Conservation (phyloP, 1,140 invertebrate genomes). For the Schmidtea mediterranea region DNA sequence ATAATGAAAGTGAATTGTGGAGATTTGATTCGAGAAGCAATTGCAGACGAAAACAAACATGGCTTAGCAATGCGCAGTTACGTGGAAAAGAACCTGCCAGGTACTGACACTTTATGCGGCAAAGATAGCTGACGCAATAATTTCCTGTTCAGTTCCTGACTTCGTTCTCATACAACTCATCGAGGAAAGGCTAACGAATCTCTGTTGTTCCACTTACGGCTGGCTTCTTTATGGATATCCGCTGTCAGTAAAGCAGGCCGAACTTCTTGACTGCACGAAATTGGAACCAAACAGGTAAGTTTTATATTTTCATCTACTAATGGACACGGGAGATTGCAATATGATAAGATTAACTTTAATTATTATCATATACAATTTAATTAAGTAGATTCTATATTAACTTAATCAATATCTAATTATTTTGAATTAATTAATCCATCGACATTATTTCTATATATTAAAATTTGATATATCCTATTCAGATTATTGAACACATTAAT, state of each 20-base stretch:
- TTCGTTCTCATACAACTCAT: constrained; percentile 20
- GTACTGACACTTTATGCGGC: constrained; percentile 10
- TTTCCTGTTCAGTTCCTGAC: constrained; percentile 21
- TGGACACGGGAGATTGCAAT: too few relatives aligned
- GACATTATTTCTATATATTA: too few relatives aligned
- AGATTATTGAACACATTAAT: too few relatives aligned
- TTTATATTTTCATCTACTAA: background rate
- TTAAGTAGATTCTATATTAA: too few relatives aligned
- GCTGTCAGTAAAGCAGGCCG: constrained; percentile 20
- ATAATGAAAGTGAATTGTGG: constrained; percentile 22
- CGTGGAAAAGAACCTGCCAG: constrained; percentile 16
- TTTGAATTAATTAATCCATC: too few relatives aligned
- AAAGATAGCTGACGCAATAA: too few relatives aligned
- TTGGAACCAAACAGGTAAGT: constrained; percentile 22
- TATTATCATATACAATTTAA: too few relatives aligned
- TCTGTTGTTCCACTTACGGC: constrained; percentile 24
- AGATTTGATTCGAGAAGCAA: constrained; percentile 23
- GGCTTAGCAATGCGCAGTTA: constrained; percentile 21
- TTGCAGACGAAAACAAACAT: constrained; percentile 19
- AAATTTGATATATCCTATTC: too few relatives aligned
- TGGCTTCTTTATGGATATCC: constrained; percentile 27
- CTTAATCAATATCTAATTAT: too few relatives aligned
- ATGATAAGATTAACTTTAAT: too few relatives aligned
- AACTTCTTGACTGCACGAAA: constrained; percentile 17
- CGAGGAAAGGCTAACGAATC: constrained; percentile 17